Evolutionary conservation across 2,888 invertebrate genomes (phyloP).

Genomic region (Epirrhoe tristata): DNA sequence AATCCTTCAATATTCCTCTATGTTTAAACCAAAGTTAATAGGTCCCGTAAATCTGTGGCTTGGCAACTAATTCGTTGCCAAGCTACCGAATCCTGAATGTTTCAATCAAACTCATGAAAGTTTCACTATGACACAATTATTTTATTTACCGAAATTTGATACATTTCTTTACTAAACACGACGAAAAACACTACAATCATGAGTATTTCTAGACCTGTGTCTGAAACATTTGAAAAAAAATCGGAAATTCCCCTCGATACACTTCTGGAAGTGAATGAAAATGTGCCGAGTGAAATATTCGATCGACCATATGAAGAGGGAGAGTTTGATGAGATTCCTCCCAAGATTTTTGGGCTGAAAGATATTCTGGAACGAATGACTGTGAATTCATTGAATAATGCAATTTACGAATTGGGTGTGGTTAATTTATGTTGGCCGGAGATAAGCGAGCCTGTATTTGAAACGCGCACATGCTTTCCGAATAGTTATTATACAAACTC

Average conservation of each 20-base stretch:
- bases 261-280: conserved; percentile 76
- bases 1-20: too few relatives aligned
- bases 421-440: conserved; percentile 88
- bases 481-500: conserved; percentile 87
- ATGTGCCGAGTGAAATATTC: conserved; percentile 60
- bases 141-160: conserved; percentile 22
- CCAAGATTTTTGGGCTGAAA: conserved; percentile 70
- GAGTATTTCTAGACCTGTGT: conserved; percentile 48
- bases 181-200: conserved; percentile 36
- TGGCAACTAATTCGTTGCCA: conserved; percentile 21
- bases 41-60: not conserved
- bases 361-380: conserved; percentile 73
- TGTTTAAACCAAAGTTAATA: too few relatives aligned
- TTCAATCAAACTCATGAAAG: not conserved
- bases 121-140: conserved; percentile 8
- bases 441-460: conserved; percentile 82
- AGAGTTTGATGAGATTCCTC: conserved; percentile 66
- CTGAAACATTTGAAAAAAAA: conserved; percentile 60
- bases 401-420: conserved; percentile 86
- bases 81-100: conserved; percentile 24
- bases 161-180: conserved; percentile 6
- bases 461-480: conserved; percentile 86
- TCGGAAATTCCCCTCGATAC: conserved; percentile 63
- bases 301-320: conserved; percentile 65
- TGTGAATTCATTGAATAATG: conserved; percentile 83